phyloP scores from a whole-genome alignment of 2,888 invertebrate genomes.

The Corbicula japonica region DNA sequence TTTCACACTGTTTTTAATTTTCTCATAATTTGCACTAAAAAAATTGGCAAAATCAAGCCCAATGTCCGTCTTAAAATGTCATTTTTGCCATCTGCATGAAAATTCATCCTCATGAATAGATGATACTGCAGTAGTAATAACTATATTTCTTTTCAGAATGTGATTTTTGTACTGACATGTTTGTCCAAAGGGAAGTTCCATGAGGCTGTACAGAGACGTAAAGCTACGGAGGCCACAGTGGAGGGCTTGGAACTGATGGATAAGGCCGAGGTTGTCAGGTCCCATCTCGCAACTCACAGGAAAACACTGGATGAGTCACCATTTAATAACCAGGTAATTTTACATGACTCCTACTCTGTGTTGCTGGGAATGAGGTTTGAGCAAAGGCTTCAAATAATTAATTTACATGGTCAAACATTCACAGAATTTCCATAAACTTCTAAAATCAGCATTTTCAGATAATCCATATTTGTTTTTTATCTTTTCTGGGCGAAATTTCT shows the following conservation, averaged over 20 bases:
- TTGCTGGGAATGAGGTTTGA: background rate
- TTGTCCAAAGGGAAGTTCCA: constrained; percentile 77
- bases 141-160: constrained; percentile 78
- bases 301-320: constrained; percentile 86
- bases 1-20: too few relatives aligned
- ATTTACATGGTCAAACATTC: background rate
- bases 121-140: too few relatives aligned
- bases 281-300: constrained; percentile 82
- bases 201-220: constrained; percentile 73
- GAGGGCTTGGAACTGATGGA: constrained; percentile 84
- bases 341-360: background rate
- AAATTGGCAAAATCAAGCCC: too few relatives aligned
- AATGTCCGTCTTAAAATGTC: too few relatives aligned
- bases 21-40: too few relatives aligned
- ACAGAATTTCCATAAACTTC: background rate
- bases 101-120: too few relatives aligned
- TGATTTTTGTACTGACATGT: constrained; percentile 83
- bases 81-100: too few relatives aligned
- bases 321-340: constrained; percentile 86
- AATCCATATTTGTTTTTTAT: too few relatives aligned
- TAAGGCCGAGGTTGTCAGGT: constrained; percentile 83
- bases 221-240: constrained; percentile 70
- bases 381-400: too few relatives aligned
- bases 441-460: too few relatives aligned
- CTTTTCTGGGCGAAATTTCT: too few relatives aligned